Evolutionary conservation across 2,888 invertebrate genomes (phyloP), one percentile per base, ranked within the genome.

Genomic region (Monoplex corrugatus): DNA sequence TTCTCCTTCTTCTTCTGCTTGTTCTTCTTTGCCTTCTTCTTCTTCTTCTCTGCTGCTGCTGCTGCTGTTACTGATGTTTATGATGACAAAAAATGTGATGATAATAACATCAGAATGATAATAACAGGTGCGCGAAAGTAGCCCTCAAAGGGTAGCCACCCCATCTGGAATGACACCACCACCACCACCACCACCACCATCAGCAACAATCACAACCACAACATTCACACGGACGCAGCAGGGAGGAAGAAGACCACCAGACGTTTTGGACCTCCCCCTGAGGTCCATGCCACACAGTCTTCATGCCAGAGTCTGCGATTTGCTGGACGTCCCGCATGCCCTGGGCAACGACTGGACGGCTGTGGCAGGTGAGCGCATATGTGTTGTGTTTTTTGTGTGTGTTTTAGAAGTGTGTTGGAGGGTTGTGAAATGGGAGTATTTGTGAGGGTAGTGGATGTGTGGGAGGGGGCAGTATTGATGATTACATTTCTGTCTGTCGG

Each of bases 291-390:
- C 92, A 2, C 90, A 92, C n/a, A 45, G 84, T 35, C 87, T 93
- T 28, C 91, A 89, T 72, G 90, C 90, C 28, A 89, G 90, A 40
- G 88, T 93, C 19, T 93, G 92, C 87, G 91, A 92, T 45, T 89
- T 90, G 32, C 90, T 93, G 32, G 92, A 91, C 57, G 68, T 90
- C 6, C 87, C 86, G 0, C 91, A 90, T 86, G 84, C 90, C 2
- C 90, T 93, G 85, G 92, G 92, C 38, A 89, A 89, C 32, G 92
- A 93, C 87, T 93, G 92, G 92, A 89, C 89, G 32, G 84, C 85
- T 16, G 87, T 93, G 19, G 92, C 92, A 72, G 92, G 92, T 93
- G 89, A 2, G n/a, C 23, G n/a, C 28, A 32, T n/a, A 1, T n/a
- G 68, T n/a, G 68, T 16, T 16, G 23, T 8, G 23, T n/a, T 68